Base-by-base conservation (phyloP, 2,888 invertebrate genomes). In the Ichneumon xanthorius region DNA sequence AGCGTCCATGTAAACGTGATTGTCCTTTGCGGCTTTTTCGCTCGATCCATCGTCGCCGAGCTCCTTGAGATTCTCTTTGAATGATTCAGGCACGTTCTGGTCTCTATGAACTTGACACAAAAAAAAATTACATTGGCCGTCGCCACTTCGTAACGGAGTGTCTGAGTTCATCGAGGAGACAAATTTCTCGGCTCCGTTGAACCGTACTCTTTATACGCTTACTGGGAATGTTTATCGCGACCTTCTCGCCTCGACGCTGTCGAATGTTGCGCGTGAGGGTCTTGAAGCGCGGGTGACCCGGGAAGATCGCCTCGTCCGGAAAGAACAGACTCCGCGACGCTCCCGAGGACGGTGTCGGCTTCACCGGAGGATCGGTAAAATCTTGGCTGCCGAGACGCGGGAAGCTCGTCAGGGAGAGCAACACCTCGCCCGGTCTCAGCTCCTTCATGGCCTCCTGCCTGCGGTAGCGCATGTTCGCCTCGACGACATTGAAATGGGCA, bases 401-500 rank as follows among this genome's bases (percentile, higher is more conserved):
- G 94, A 98, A 99, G 95, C 97, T 97, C 3, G 99, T 99, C 85
- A 99, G 95, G 82, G 98, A 98, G 95, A 99, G 96, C 81, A 99
- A 95, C 87, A 96, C 96, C 95, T 99, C 99, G 87, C 97, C 97
- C 72, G 96, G 95, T 86, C 95, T 95, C 77, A 99, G 95, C 82
- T 97, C 94, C 89, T 96, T 96, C 83, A 97, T 96, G 0, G 96
- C 97, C 94, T 99, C 99, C 88, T 98, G 96, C 88, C 99, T 95
- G 72, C 98, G 95, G 90, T 97, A 96, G 88, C 96, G 96, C 99
- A 99, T 99, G 94, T 99, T 99, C 6, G 98, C 98, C 94, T 99
- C 99, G 5, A 99, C 99, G 85, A 99, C 96, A 94, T 99, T 99
- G 94, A 99, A 99, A 95, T 99, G 99, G 6, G 99, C 99, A 92